Conservation (phyloP, 2,888 invertebrate species). For the Mactromeris polynyma region DNA sequence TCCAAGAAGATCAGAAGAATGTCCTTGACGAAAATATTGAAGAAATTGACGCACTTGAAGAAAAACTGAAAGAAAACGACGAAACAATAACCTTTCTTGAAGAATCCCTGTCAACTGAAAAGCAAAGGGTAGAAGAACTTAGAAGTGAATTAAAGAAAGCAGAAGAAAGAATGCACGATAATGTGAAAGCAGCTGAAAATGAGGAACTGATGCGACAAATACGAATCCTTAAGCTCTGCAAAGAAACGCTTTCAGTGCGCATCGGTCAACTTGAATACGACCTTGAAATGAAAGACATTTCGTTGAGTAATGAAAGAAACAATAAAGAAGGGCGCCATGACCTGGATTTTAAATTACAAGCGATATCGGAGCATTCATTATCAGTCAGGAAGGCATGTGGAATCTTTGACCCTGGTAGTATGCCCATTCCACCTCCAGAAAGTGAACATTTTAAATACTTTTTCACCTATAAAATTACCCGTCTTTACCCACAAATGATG, state of each 20-base stretch:
- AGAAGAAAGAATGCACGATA: background rate
- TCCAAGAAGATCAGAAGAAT: background rate
- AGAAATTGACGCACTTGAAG: background rate
- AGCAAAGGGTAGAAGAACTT: background rate
- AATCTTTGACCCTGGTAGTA: slow-evolving; percentile 1
- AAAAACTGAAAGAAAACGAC: background rate
- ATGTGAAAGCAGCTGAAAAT: background rate
- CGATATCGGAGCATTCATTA: background rate
- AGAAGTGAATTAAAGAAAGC: background rate
- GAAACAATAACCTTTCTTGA: background rate
- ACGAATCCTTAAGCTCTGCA: background rate
- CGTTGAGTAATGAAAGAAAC: slow-evolving; percentile 13
- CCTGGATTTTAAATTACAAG: background rate
- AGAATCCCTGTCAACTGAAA: background rate
- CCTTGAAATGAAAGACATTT: background rate
- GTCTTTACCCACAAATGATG: slow-evolving; percentile 4
- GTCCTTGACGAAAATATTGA: background rate
- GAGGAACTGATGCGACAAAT: background rate
- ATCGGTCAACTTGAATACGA: background rate
- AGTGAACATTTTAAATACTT: background rate
- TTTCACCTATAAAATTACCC: background rate
- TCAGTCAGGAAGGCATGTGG: slow-evolving; percentile 9
- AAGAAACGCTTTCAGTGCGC: background rate
- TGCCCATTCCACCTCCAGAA: background rate
- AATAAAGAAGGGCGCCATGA: background rate